Percentiles rank a stretch among this genome's conserved stretches.
These are phyloP conservation scores for Fulica atra DNA, from an alignment of 2,113 vertebrate genomes.

Conservation along the genomic window DNA sequence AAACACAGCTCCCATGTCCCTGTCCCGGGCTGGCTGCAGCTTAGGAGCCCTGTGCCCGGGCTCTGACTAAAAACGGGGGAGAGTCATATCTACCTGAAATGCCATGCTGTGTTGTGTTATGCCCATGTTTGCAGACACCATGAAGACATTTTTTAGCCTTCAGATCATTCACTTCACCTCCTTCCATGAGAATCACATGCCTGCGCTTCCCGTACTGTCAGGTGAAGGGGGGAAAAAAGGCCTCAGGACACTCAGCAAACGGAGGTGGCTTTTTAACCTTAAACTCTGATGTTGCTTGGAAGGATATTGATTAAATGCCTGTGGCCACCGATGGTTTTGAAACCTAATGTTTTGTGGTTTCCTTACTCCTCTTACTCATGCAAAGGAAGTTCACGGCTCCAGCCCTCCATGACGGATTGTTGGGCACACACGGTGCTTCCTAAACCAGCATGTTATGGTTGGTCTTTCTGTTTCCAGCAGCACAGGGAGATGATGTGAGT, in stretches of 20 bases:
- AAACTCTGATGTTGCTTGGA: neutral
- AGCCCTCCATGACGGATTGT: neutral
- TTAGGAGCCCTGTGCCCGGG: neutral
- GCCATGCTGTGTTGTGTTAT: neutral
- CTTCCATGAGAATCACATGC: neutral
- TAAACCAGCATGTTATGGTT: neutral
- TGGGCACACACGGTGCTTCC: neutral
- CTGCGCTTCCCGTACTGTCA: neutral
- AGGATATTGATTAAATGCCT: neutral
- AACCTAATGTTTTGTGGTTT: neutral
- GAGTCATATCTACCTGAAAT: neutral
- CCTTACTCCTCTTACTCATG: neutral
- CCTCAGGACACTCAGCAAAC: neutral
- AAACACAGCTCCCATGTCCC: neutral
- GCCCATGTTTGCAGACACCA: neutral
- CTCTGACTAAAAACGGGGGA: neutral
- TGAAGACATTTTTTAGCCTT: neutral
- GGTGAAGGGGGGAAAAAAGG: neutral
- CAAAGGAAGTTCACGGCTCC: neutral
- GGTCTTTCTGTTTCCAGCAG: neutral
- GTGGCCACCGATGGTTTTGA: neutral
- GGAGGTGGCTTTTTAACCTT: neutral
- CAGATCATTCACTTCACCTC: neutral
- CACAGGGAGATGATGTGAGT: neutral
- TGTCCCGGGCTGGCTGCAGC: rapidly evolving